Evolutionary conservation across 2,113 vertebrate genomes (phyloP).

Genomic region (Phyllostomus discolor): DNA sequence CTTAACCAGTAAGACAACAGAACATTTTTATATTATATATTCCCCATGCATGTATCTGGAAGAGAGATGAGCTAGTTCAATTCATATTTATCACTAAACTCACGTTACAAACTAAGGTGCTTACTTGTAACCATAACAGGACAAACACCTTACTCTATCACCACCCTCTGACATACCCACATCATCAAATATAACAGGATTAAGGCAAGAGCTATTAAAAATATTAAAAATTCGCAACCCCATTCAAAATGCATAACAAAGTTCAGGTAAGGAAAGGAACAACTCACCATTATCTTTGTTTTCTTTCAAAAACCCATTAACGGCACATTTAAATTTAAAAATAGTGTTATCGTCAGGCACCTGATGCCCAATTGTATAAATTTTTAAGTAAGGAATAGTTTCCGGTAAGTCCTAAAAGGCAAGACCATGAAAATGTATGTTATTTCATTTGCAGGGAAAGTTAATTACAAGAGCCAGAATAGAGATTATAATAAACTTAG

Average conservation of each 20-base stretch:
- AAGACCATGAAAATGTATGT: neutral
- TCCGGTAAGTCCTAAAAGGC: constrained; percentile 86
- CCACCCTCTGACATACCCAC: neutral
- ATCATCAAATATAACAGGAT: neutral
- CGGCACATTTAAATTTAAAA: constrained; percentile 84
- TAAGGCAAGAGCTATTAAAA: neutral
- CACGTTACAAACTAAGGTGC: neutral
- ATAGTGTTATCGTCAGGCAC: constrained; percentile 83
- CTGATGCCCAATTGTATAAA: constrained; percentile 87
- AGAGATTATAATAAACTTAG: neutral
- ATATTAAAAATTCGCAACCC: neutral
- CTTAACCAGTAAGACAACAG: neutral
- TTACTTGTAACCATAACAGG: neutral
- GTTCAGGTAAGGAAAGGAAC: neutral
- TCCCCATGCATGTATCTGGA: neutral
- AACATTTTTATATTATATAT: neutral
- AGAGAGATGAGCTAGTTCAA: neutral
- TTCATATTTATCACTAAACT: neutral
- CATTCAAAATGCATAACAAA: constrained; percentile 34
- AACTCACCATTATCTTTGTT: constrained; percentile 88
- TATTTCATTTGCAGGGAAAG: neutral
- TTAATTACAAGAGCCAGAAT: neutral
- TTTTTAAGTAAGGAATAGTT: constrained; percentile 83
- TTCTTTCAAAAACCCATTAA: constrained; percentile 82
- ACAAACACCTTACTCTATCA: neutral